Conservation (phyloP, 92 coral and sea anemone genomes). For the Zoanthus sansibaricus region DNA sequence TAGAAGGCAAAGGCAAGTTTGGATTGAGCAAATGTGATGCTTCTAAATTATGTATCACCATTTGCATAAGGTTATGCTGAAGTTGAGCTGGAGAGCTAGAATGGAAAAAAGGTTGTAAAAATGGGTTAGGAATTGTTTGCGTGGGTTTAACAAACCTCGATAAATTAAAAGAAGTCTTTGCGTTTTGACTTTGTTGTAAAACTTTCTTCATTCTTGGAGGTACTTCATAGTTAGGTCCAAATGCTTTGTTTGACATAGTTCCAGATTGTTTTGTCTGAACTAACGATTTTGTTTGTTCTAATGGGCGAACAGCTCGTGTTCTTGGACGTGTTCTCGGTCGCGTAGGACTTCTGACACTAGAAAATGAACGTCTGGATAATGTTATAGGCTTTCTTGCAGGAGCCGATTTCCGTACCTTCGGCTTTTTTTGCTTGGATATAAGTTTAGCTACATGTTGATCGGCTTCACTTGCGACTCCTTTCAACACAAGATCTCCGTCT, state of each 20-base stretch:
- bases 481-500: constrained; percentile 81
- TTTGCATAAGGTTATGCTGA: background rate
- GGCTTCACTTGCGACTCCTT: constrained; percentile 85
- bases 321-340: constrained; percentile 41
- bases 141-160: constrained; percentile 42
- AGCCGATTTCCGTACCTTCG: constrained; percentile 75
- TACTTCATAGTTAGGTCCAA: constrained; percentile 43
- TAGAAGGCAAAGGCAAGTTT: background rate
- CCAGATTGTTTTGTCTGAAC: constrained; percentile 21
- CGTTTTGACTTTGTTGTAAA: constrained; percentile 14
- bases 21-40: background rate
- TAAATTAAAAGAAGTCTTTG: background rate
- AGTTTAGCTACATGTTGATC: constrained; percentile 95
- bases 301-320: constrained; percentile 26
- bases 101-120: background rate
- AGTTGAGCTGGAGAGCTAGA: background rate
- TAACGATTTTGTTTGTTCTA: constrained; percentile 1
- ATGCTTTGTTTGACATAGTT: constrained; percentile 5
- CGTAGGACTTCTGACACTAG: constrained; percentile 22
- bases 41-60: background rate
- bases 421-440: constrained; percentile 93
- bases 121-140: constrained; percentile 4
- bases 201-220: constrained; percentile 30
- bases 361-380: constrained; percentile 3
- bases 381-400: constrained; percentile 60